These are phyloP conservation scores for Megatriorchis doriae DNA, from an alignment of 2,113 vertebrate genomes.

Conservation along the genomic window DNA sequence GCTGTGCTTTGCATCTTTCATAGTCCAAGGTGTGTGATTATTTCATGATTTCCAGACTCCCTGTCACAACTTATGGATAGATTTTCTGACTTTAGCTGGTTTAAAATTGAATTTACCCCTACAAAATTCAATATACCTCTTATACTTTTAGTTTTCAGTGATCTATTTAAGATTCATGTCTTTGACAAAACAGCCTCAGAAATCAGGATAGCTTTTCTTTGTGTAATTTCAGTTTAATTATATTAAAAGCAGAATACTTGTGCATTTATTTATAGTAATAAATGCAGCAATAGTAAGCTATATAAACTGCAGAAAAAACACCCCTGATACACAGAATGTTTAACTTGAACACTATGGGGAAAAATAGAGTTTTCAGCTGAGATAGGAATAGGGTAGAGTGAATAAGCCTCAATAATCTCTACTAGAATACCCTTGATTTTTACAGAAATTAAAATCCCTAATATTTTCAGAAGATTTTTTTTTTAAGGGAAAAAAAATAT, in stretches of 20 bases:
- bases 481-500: not conserved
- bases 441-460: not conserved
- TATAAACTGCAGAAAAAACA: not conserved
- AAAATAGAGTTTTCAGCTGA: not conserved
- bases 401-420: not conserved
- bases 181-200: not conserved
- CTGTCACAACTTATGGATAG: not conserved
- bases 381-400: not conserved
- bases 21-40: not conserved
- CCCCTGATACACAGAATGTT: not conserved
- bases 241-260: not conserved
- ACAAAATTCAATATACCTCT: constrained; percentile 39
- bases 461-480: not conserved
- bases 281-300: not conserved
- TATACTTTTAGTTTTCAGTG: not conserved
- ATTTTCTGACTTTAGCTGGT: not conserved
- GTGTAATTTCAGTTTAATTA: not conserved
- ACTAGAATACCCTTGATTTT: not conserved
- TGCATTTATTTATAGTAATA: not conserved
- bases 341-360: not conserved
- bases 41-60: not conserved
- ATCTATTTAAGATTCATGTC: constrained; percentile 11
- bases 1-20: not conserved
- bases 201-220: not conserved
- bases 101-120: constrained; percentile 7